Base-by-base conservation (phyloP, 2,888 invertebrate species). In the Microctonus aethiopoides region DNA sequence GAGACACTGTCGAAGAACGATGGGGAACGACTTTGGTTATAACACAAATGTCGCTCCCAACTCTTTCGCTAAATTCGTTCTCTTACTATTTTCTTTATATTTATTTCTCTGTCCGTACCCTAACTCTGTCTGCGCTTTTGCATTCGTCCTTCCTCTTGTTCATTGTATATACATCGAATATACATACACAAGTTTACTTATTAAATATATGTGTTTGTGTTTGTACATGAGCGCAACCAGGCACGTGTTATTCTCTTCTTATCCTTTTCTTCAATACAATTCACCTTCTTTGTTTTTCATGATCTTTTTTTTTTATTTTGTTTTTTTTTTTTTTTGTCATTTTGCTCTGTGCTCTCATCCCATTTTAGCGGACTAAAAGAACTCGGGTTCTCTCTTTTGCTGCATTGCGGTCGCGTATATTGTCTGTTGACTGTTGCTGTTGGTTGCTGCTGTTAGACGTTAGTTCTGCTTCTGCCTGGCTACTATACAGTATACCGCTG, bases 31-130 rank as follows among this genome's bases (percentile, higher is more conserved):
- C 34, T 61, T 72, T 80, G 78, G 46, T 46, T 46, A 83, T 83
- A 80, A 79, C 80, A 80, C 80, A 81, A 83, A 80, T 77, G 79
- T 70, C 78, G 73, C 74, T 74, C 62, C 71, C 39, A 29, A 56
- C 65, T 68, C 29, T 29, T 7, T 29, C 29, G 7, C 29, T 7
- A 29, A 7, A 3, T 7, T 29, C 29, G 7, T 29, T 29, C 29
- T 54, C 20, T 52, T n/a, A 54, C 24, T 13, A 36, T 54, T 36
- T 54, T 36, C 29, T 64, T 41, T 39, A 22, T 36, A 34, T 36
- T 46, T 46, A 46, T 46, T 46, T 46, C 46, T 46, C 46, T 46
- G 46, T 46, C 46, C 16, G 16, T 46, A 46, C 46, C 46, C n/a
- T n/a, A 46, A 46, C 46, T 7, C 16, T 46, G 46, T 46, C 46